Evolutionary conservation across 2,888 invertebrate genomes (phyloP), one percentile per base, ranked within the genome.

Genomic region (Leptinotarsa rubiginosa): DNA sequence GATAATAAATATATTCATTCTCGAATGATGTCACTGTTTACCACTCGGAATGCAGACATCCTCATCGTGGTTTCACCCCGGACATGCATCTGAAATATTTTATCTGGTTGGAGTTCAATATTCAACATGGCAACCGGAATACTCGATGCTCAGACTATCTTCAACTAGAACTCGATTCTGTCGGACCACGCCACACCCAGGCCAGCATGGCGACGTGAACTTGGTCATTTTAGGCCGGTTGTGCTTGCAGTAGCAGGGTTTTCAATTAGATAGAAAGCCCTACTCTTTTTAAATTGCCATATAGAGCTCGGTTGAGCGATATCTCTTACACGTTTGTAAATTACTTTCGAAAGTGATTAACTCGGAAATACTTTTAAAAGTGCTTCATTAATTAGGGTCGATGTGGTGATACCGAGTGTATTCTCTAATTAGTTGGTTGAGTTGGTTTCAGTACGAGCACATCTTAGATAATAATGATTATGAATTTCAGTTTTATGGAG

Each of bases 121-220:
- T 18, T 5, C 56, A 20, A 56, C 12, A 56, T 56, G 56, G 56
- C 56, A 56, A 56, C 56, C 56, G 56, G 7, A 13, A 20, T n/a
- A 20, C 56, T n/a, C 56, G n/a, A 12, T 56, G 56, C 12, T 20
- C 41, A 41, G 41, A 10, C 41, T 41, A 41, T 54, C 18, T 22
- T 59, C 59, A 22, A 25, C 59, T 13, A 22, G 16, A 59, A 59
- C 59, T 59, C 15, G 25, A 25, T n/a, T 59, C 59, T 25, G 59
- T 59, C 59, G 59, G 59, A 25, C 16, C 22, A 13, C 7, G 59
- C 59, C 59, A 59, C 59, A 59, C 59, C 59, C 59, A 59, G 15
- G 59, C 56, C 25, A 59, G 59, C 59, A 59, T 59, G 59, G 59
- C 59, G 59, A 59, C 59, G 59, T 25, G 25, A 59, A 25, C 59